Percentiles rank a stretch among this genome's conserved stretches.
Conservation (phyloP, 2,888 invertebrate genomes). For the Dynastes hyllus region DNA sequence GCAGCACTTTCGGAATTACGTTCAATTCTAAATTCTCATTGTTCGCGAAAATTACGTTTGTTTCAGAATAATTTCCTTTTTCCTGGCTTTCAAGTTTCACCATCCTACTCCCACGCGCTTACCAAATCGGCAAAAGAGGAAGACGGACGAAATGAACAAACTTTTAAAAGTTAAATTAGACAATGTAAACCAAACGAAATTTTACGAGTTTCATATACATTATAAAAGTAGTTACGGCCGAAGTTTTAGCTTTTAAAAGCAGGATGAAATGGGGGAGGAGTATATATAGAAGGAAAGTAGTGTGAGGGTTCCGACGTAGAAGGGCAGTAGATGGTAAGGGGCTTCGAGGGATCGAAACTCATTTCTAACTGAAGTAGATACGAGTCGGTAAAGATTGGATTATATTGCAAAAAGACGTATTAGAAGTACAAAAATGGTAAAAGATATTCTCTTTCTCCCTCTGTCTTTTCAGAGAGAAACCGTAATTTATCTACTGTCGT, state of each 20-base stretch:
- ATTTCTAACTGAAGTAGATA: constrained; percentile 46
- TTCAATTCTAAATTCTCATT: constrained; percentile 63
- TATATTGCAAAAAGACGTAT: constrained; percentile 43
- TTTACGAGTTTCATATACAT: constrained; percentile 68
- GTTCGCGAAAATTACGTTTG: constrained; percentile 67
- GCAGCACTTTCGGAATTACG: constrained; percentile 56
- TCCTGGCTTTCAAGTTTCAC: constrained; percentile 53
- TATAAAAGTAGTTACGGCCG: constrained; percentile 67
- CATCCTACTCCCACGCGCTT: neutral
- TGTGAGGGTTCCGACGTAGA: neutral
- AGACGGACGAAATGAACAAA: constrained; percentile 47
- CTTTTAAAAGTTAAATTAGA: constrained; percentile 68
- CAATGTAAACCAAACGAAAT: constrained; percentile 69
- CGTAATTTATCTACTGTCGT: constrained; percentile 43
- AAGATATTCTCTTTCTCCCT: constrained; percentile 22
- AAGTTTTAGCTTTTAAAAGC: constrained; percentile 63
- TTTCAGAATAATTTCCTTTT: constrained; percentile 68
- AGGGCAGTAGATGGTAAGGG: neutral
- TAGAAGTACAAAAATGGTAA: constrained; percentile 39
- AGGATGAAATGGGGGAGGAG: constrained; percentile 44
- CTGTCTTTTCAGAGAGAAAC: constrained; percentile 15
- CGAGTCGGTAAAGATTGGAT: constrained; percentile 47
- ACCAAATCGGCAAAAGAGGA: neutral
- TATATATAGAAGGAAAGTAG: constrained; percentile 11
- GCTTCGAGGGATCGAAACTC: constrained; percentile 37